Conservation (phyloP, 2,113 vertebrate genomes). For the Elephantulus edwardii region DNA sequence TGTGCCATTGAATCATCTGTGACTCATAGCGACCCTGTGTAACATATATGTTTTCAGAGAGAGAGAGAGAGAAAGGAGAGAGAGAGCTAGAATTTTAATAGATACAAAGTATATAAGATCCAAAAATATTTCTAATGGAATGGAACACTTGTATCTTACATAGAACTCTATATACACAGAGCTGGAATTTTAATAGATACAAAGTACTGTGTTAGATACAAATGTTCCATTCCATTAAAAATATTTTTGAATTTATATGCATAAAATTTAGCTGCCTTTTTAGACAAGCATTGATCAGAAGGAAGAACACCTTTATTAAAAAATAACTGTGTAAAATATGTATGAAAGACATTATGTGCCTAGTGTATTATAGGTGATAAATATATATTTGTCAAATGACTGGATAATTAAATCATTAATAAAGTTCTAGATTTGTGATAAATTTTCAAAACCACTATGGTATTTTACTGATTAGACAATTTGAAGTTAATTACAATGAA, state of each 20-base stretch:
- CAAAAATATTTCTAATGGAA: no score
- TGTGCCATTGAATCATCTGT: no score
- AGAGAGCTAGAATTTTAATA: no score
- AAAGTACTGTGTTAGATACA: neutral
- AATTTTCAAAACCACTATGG: constrained; percentile 33
- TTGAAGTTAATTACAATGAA: constrained; percentile 57
- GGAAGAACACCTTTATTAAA: neutral
- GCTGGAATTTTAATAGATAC: neutral
- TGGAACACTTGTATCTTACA: no score
- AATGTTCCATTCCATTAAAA: neutral
- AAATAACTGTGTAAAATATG: neutral
- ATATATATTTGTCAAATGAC: constrained; percentile 26
- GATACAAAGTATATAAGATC: no score
- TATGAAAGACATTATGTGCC: neutral
- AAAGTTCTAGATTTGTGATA: neutral
- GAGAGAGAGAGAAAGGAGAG: no score
- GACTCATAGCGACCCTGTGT: no score
- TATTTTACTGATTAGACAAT: constrained; percentile 8
- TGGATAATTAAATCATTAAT: constrained; percentile 25
- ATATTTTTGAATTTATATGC: neutral
- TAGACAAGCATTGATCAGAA: constrained; percentile 32
- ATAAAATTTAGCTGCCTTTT: neutral
- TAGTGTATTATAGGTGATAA: neutral
- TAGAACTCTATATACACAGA: neutral
- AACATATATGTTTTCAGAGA: no score